A percentile compares a stretch with the other conserved stretches of the same genome.
Conservation (phyloP, 2,888 invertebrate genomes). For the Latrodectus hesperus region DNA sequence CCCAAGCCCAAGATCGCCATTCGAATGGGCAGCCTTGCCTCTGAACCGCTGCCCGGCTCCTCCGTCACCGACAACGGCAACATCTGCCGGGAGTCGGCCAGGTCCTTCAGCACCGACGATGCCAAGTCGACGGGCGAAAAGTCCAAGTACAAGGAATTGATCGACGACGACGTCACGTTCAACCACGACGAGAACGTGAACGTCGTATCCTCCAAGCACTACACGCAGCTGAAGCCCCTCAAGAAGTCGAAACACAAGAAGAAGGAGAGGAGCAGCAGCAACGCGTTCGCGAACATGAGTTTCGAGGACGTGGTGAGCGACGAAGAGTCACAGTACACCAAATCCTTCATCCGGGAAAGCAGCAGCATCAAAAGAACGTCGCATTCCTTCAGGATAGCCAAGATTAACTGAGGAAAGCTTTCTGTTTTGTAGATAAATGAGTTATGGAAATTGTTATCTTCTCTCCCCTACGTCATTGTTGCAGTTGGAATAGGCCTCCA, state of each 20-base stretch:
- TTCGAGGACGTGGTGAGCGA: slow-evolving; percentile 70
- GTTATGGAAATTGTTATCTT: slow-evolving; percentile 26
- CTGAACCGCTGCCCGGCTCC: slow-evolving; percentile 20
- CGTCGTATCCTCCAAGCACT: slow-evolving; percentile 59
- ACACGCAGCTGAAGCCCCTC: slow-evolving; percentile 61
- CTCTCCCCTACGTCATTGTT: slow-evolving; percentile 14
- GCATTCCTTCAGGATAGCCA: slow-evolving; percentile 65
- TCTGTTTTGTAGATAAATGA: slow-evolving; percentile 58
- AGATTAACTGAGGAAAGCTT: slow-evolving; percentile 56
- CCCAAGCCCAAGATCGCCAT: slow-evolving; percentile 43
- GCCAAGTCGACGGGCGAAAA: slow-evolving; percentile 63
- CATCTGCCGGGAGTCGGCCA: slow-evolving; percentile 67
- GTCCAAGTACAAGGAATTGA: slow-evolving; percentile 69
- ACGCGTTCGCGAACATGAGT: slow-evolving; percentile 71
- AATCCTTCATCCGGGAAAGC: slow-evolving; percentile 55
- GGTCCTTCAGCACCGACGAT: slow-evolving; percentile 70
- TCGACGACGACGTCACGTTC: slow-evolving; percentile 57
- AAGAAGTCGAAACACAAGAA: slow-evolving; percentile 64
- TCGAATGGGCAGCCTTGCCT: slow-evolving; percentile 2
- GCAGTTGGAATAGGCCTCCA: slow-evolving; percentile 51
- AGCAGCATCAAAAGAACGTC: slow-evolving; percentile 65
- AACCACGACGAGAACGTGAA: slow-evolving; percentile 69
- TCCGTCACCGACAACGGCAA: slow-evolving; percentile 63
- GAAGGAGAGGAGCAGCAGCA: slow-evolving; percentile 64
- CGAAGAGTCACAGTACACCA: slow-evolving; percentile 65